Base-by-base conservation (phyloP, 1,140 invertebrate genomes). In the Probaryconus sp. region DNA sequence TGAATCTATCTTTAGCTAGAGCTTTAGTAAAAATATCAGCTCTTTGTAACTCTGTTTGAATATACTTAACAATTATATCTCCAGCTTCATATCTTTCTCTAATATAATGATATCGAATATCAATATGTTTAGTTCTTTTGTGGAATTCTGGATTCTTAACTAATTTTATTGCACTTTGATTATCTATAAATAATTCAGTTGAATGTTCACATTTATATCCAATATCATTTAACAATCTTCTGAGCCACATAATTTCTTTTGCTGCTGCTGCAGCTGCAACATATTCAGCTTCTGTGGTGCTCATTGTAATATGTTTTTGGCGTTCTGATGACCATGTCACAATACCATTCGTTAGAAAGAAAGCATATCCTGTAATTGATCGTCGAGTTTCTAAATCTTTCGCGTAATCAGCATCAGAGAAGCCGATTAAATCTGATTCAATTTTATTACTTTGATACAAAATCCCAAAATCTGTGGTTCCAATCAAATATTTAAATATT, bases 71-170 rank as follows among this genome's bases (percentile, higher is more conserved):
- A 37, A 55, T 20, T 5, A 79, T 75, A 6, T 56, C 37, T 3
- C 35, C 31, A n/a, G 30, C 56, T 13, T 71, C 33, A 63, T 55
- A 48, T n/a, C 60, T 68, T 42, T 81, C 82, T 76, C 81, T 74
- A 48, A 86, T 26, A 55, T 79, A 85, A 68, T 85, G 82, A 48
- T 81, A 78, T 21, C 75, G 64, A 1, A 87, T 58, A 42, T 86
- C 82, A 37, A 87, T 87, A 55, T 87, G 85, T 43, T 88, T 88
- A 0, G 80, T 84, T 24, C 80, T 61, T 37, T 78, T 67, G 47
- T 84, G 80, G 26, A 70, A 78, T 10, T 82, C 79, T 24, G 79
- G 80, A 68, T 88, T 88, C 48, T 83, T 76, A 5, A 76, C 74
- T 4, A 88, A 37, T 35, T 78, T 67, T 9, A 88, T 81, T 4